These are phyloP conservation scores for Papilio glaucus DNA, from an alignment of 1,140 invertebrate species.

Conservation along the genomic window DNA sequence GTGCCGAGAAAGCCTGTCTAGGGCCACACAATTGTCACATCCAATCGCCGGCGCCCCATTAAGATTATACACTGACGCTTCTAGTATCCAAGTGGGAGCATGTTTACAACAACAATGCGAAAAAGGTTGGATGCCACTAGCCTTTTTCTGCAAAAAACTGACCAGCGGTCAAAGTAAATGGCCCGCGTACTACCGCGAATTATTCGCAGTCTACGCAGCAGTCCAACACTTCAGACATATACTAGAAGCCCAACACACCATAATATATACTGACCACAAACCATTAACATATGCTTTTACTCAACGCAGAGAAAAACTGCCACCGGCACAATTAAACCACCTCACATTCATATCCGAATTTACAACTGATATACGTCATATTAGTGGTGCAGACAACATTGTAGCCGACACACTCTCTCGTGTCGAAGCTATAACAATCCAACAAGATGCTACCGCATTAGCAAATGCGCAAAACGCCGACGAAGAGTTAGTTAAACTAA, in stretches of 20 bases:
- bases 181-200: too few relatives aligned
- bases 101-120: neutral
- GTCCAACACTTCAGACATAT: too few relatives aligned
- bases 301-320: too few relatives aligned
- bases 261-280: too few relatives aligned
- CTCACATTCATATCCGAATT: neutral
- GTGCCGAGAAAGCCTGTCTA: constrained; percentile 19
- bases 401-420: neutral
- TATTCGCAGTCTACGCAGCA: too few relatives aligned
- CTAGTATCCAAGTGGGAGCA: too few relatives aligned
- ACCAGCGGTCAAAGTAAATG: neutral
- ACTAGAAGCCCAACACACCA: too few relatives aligned
- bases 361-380: constrained; percentile 1
- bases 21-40: constrained; percentile 23
- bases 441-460: too few relatives aligned
- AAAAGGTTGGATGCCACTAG: neutral
- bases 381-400: constrained; percentile 3
- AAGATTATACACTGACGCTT: neutral
- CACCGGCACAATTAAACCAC: neutral
- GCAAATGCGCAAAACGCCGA: too few relatives aligned
- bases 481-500: too few relatives aligned
- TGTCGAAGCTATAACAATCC: neutral
- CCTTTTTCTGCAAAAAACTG: neutral
- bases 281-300: too few relatives aligned
- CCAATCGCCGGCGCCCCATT: neutral